phyloP scores from a whole-genome alignment of 30 jellyfish, hydroid and myxozoan genomes.

The Nemopilema nomurai region DNA sequence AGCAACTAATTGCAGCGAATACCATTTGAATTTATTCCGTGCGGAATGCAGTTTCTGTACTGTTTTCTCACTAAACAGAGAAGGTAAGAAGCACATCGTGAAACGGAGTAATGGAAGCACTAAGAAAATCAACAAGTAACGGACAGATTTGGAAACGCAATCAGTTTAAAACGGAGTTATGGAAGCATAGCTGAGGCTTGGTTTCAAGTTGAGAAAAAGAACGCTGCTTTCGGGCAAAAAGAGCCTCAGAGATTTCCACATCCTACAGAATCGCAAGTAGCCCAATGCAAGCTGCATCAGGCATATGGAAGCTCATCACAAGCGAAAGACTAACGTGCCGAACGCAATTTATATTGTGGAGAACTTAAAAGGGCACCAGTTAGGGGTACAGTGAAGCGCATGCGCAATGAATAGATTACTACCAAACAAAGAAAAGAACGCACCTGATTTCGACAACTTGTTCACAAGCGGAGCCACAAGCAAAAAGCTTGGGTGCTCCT shows the following conservation, averaged over 20 bases:
- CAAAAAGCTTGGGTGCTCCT: conserved; percentile 67
- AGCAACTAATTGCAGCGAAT: too few species aligned
- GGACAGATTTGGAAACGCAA: too few species aligned
- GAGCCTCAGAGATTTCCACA: conserved; percentile 6
- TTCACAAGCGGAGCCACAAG: conserved; percentile 93
- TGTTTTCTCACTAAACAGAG: too few species aligned
- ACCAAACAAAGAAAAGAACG: too few species aligned
- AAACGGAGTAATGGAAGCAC: too few species aligned
- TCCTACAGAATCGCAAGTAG: neutral
- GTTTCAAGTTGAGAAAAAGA: too few species aligned
- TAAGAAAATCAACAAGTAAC: too few species aligned
- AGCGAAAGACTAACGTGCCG: neutral
- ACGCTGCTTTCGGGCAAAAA: neutral
- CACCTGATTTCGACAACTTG: conserved; percentile 74
- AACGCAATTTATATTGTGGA: neutral
- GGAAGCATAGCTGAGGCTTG: too few species aligned
- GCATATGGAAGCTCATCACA: conserved; percentile 5
- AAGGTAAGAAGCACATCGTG: too few species aligned
- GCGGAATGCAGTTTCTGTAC: too few species aligned
- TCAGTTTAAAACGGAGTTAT: too few species aligned
- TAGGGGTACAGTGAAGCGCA: neutral
- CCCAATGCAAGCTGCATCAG: neutral
- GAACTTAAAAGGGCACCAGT: neutral
- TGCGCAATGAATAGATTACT: conserved; percentile 13
- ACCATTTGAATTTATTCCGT: too few species aligned